phyloP scores from a whole-genome alignment of 2,888 invertebrate genomes.

The Phania funesta region DNA sequence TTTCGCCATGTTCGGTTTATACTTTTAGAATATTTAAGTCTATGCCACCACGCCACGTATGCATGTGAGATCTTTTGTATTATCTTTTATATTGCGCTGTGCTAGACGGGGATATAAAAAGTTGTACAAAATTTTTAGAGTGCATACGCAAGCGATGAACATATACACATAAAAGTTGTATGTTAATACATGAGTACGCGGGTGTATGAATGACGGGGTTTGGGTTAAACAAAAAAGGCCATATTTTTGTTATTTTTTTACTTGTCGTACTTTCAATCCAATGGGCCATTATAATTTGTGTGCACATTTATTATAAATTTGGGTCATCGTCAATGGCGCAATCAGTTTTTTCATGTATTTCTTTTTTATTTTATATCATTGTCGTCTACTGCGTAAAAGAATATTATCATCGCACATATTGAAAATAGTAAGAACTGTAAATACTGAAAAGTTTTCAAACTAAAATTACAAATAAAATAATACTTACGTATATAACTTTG shows the following conservation, averaged over 20 bases:
- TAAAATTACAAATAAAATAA: not conserved
- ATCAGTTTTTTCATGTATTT: constrained; percentile 35
- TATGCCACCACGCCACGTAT: not conserved
- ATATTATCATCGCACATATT: not conserved
- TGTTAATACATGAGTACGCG: not conserved
- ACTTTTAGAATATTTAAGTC: constrained; percentile 27
- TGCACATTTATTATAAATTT: constrained; percentile 70
- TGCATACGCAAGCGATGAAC: too few species aligned
- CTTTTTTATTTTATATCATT: constrained; percentile 10
- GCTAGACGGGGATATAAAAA: not conserved
- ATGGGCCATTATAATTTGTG: constrained; percentile 76
- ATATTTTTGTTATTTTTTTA: constrained; percentile 21
- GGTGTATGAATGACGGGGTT: not conserved
- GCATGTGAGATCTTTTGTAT: constrained; percentile 2
- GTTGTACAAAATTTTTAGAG: too few species aligned
- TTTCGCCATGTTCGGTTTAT: not conserved
- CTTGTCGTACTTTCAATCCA: constrained; percentile 71
- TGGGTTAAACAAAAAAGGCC: not conserved
- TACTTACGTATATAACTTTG: constrained; percentile 18
- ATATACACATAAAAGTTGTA: too few species aligned
- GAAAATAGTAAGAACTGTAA: not conserved
- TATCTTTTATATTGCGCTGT: too few species aligned
- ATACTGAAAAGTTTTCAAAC: not conserved
- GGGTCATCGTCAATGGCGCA: constrained; percentile 49
- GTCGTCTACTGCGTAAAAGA: constrained; percentile 5